These are phyloP conservation scores for Scaptomyza tumidula DNA, from an alignment of 2,888 invertebrate genomes.

Conservation along the genomic window DNA sequence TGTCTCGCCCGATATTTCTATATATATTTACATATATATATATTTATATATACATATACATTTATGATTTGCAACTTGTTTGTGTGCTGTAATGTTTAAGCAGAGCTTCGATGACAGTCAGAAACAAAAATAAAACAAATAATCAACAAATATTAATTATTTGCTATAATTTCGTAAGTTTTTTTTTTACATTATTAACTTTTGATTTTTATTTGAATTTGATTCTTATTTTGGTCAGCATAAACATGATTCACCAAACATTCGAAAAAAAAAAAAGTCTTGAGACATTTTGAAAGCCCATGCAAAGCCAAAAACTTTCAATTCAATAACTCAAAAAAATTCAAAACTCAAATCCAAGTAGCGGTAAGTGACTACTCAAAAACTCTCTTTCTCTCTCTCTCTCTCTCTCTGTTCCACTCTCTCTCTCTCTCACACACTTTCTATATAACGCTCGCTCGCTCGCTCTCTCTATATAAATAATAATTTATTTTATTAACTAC, in stretches of 20 bases:
- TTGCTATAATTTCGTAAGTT: conserved; percentile 25
- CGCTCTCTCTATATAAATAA: conserved; percentile 61
- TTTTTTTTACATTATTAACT: conserved; percentile 6
- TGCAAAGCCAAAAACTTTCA: conserved; percentile 45
- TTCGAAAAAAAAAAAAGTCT: conserved; percentile 60
- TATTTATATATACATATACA: conserved; percentile 10
- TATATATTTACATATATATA: conserved; percentile 33
- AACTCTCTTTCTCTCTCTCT: conserved; percentile 62
- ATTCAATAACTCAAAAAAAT: conserved; percentile 50
- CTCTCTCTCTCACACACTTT: conserved; percentile 39
- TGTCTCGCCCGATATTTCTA: conserved; percentile 60
- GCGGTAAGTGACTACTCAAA: conserved; percentile 73
- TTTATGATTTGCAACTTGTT: conserved; percentile 65
- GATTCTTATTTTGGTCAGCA: conserved; percentile 48
- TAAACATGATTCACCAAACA: conserved; percentile 70
- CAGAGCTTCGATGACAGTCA: conserved; percentile 82
- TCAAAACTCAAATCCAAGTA: conserved; percentile 53
- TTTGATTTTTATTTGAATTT: conserved; percentile 6
- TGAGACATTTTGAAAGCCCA: conserved; percentile 60
- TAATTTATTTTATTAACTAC: conserved; percentile 54
- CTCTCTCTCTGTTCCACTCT: conserved; percentile 47
- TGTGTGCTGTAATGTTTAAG: conserved; percentile 82
- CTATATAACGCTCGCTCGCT: conserved; percentile 67
- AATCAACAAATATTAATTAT: conserved; percentile 46
- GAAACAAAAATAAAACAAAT: conserved; percentile 61